Percentiles rank a stretch among this genome's conserved stretches.
These are phyloP conservation scores for Etheostoma nigrum DNA, from an alignment of 2,797 vertebrate species.

Conservation along the genomic window DNA sequence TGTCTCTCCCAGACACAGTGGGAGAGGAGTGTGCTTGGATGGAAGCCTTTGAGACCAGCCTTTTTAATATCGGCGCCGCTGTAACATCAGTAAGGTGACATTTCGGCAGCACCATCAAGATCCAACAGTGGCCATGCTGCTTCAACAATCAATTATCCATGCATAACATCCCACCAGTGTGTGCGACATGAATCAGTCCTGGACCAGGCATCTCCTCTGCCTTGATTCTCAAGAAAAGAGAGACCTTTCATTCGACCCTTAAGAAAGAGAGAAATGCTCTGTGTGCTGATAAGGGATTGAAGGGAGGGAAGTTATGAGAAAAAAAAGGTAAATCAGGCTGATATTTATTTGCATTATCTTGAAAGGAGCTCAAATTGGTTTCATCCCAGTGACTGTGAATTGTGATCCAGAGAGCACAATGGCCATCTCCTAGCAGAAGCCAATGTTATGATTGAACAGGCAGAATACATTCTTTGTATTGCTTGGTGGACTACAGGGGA, in stretches of 20 bases:
- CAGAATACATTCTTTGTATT: constrained; percentile 62
- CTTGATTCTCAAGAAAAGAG: constrained; percentile 77
- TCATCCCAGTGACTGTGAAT: constrained; percentile 70
- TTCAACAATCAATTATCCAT: constrained; percentile 89
- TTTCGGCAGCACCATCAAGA: constrained; percentile 86
- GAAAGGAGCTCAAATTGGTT: constrained; percentile 76
- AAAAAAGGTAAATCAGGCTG: constrained; percentile 68
- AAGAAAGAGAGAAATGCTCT: constrained; percentile 76
- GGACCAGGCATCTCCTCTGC: constrained; percentile 78
- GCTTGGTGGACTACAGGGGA: constrained; percentile 48
- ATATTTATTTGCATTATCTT: constrained; percentile 84
- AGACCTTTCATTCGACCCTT: constrained; percentile 80
- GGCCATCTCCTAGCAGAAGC: constrained; percentile 56
- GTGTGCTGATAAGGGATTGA: constrained; percentile 76
- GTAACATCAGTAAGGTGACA: constrained; percentile 90
- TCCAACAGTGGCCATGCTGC: constrained; percentile 85
- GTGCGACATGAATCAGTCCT: constrained; percentile 84
- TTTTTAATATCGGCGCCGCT: constrained; percentile 86
- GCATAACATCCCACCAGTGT: constrained; percentile 83
- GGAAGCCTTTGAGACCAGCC: constrained; percentile 84
- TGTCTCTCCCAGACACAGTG: constrained; percentile 82
- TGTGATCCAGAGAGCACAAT: constrained; percentile 71
- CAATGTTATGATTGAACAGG: constrained; percentile 53
- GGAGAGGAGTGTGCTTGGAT: constrained; percentile 79
- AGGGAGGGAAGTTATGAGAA: constrained; percentile 57